Evolutionary conservation across 2,113 vertebrate species (phyloP), one percentile per base, ranked within the genome.

Genomic region (Chloropsis cyanopogon): DNA sequence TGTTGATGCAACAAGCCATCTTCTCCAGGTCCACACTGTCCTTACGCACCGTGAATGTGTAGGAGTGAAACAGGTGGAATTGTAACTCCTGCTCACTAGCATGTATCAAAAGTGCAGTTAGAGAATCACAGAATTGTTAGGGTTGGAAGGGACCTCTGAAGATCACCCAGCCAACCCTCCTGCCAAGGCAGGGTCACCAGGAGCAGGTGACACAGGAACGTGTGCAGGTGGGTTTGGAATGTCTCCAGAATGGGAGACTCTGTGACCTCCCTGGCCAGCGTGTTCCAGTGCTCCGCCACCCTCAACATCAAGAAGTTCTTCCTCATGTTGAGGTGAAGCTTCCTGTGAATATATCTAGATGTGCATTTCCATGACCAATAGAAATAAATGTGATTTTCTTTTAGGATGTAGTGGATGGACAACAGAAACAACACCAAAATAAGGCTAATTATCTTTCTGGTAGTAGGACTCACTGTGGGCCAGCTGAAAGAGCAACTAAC

Each of bases 41-140:
- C n/a, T 46, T 18, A 21, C 1, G 0, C 7, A 12, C 24, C 0
- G 0, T 6, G 23, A 17, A 7, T 12, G 39, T n/a, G 19, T 12
- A 22, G 17, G 37, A 39, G 20, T 14, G n/a, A 69, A 4, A 41
- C 22, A n/a, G 31, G 25, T 42, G 44, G n/a, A 57, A 59, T 21
- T 46, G 11, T 18, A 35, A 17, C 47, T 94, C 14, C 33, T 39
- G 54, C 66, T 29, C 44, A 39, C 14, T 18, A n/a, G 19, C 14
- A 1, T 4, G 2, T n/a, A 18, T 52, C 52, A 41, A 35, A 84
- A 65, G 12, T 18, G 9, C 69, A 8, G 28, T 41, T n/a, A 60
- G 23, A 37, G 35, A 57, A 44, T 37, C 59, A 52, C 26, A 7
- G n/a, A 41, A 19, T 17, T 52, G 33, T 25, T 29, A 17, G 69